Evolutionary conservation across 2,113 vertebrate species (phyloP), one percentile per base, ranked within the genome.

Genomic region (Petroica traversi): DNA sequence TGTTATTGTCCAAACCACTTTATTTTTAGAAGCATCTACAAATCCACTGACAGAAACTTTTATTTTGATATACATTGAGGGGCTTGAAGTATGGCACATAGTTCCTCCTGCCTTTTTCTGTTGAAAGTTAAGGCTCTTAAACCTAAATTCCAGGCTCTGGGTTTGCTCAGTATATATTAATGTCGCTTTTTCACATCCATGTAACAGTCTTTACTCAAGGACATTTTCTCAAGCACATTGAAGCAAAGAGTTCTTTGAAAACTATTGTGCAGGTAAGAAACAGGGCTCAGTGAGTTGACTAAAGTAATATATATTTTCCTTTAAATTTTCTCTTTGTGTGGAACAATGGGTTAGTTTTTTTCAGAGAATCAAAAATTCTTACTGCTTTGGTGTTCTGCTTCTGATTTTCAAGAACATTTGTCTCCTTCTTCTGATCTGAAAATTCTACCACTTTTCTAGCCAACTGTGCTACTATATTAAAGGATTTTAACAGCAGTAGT

Each of bases 151-250:
- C 22, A 28, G 24, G 31, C 29, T 55, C 43, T 14, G 12, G 8
- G 12, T 59, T 79, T 59, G 18, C 19, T 63, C 11, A 45, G 6
- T 3, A 1, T 24, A 2, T 51, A 18, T 28, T 57, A 62, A 33
- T 34, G 57, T 19, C 34, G 18, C 18, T 41, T 41, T 38, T 78
- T 41, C 4, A 1, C 19, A 54, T 10, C 5, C 9, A 3, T 22
- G 3, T 17, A 38, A 19, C 19, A 29, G 20, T 34, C 82, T 68
- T 64, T 41, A 48, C 9, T 67, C 38, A 34, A 73, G 24, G 28
- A 41, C 6, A 19, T 48, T n/a, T n/a, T n/a, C n/a, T n/a, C n/a
- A 46, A 26, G 1, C 4, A 38, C 0, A n/a, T n/a, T 9, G 33
- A 78, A 78, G 34, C 33, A 58, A 74, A 43, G 0, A 25, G 8